These are phyloP conservation scores for Sturmia bella DNA, from an alignment of 2,888 invertebrate species.

Conservation along the genomic window DNA sequence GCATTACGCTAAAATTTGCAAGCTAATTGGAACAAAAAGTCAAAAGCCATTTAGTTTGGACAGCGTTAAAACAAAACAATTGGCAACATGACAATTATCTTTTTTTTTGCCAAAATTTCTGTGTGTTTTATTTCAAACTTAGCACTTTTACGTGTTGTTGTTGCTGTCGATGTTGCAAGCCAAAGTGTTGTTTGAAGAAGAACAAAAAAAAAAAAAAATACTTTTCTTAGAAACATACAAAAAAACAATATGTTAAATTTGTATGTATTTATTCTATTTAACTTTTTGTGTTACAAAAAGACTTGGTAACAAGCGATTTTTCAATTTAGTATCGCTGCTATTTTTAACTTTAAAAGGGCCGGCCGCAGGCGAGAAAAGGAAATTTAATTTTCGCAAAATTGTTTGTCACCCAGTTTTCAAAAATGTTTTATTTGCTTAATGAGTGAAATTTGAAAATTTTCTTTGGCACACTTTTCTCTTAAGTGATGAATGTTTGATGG, in stretches of 20 bases:
- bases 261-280: no score
- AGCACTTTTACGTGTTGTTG: background rate
- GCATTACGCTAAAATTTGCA: slow-evolving; percentile 45
- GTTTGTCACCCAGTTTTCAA: no score
- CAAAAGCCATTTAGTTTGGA: slow-evolving; percentile 13
- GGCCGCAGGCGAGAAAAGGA: no score
- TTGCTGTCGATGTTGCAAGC: slow-evolving; percentile 24
- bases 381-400: no score
- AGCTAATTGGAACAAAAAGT: slow-evolving; percentile 56
- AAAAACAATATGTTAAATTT: no score
- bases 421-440: background rate
- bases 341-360: no score
- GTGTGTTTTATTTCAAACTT: background rate
- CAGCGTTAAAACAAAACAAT: slow-evolving; percentile 27
- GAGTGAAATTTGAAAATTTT: slow-evolving; percentile 4
- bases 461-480: slow-evolving; percentile 26
- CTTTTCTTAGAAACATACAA: no score
- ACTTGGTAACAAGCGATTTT: no score
- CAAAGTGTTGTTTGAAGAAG: background rate
- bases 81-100: slow-evolving; percentile 61
- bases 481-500: slow-evolving; percentile 9
- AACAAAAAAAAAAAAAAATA: no score
- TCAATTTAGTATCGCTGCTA: no score
- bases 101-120: slow-evolving; percentile 30
- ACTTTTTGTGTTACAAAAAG: no score